Evolutionary conservation across 2,888 invertebrate genomes (phyloP), one percentile per base, ranked within the genome.

Genomic region (Ophraella communa): DNA sequence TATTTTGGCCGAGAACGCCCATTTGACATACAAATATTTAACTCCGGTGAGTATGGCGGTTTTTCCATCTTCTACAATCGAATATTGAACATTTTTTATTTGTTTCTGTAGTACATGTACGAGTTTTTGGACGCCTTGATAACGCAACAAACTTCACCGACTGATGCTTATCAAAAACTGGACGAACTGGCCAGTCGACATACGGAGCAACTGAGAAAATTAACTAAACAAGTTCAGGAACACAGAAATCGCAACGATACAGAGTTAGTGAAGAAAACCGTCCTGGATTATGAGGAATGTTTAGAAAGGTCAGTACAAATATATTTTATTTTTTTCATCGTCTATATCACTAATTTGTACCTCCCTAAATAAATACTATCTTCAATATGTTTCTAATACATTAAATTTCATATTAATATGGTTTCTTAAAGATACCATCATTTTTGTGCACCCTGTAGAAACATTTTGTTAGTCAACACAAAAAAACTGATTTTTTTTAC

Each of bases 91-190:
- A n/a, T n/a, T n/a, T n/a, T n/a, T n/a, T n/a, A n/a, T n/a, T n/a
- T n/a, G n/a, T n/a, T n/a, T n/a, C 17, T 39, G 17, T 74, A 91
- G 87, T 97, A 96, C 81, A 83, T 97, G 49, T 97, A 96, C 78
- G 96, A 97, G 78, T 96, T 98, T 77, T 82, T 99, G 79, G 98
- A 99, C 80, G 97, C 98, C 0, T 85, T 98, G 51, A 98, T 99
- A 74, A 97, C 96, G 0, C 94, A 96, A 74, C 98, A 98, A 85
- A 96, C 98, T 1, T 95, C 98, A 0, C 93, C 96, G 0, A 96
- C 96, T 75, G 95, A 98, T 78, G 98, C 98, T 0, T 95, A 95
- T 78, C 91, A 93, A 76, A 98, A 98, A 81, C 90, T 99, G 71
- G 98, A 98, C 78, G 95, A 95, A 67, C 89, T 99, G 72, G 95